Percentiles rank a stretch among this genome's conserved stretches.
Conservation (phyloP, 2,888 invertebrate genomes). For the Unio delphinus region DNA sequence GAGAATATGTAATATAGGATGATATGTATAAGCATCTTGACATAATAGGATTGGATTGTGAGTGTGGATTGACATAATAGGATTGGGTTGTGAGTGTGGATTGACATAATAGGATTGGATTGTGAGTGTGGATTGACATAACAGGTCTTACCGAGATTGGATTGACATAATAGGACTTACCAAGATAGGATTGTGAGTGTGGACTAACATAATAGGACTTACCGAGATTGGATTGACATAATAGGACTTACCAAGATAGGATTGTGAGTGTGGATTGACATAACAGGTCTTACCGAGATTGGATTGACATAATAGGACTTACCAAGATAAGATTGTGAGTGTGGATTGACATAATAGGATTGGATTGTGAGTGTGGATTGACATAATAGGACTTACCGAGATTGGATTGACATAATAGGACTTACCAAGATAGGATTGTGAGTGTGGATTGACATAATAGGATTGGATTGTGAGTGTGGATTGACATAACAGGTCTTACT, state of each 20-base stretch:
- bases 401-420: not conserved
- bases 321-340: conserved; percentile 83
- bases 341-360: conserved; percentile 89
- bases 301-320: conserved; percentile 10
- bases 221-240: not conserved
- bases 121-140: conserved; percentile 90
- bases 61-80: conserved; percentile 90
- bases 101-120: conserved; percentile 75
- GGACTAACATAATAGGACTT: conserved; percentile 85
- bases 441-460: conserved; percentile 90
- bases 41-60: conserved; percentile 76
- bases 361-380: conserved; percentile 88
- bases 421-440: conserved; percentile 81
- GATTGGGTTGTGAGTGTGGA: too few relatives aligned
- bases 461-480: conserved; percentile 85
- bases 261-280: conserved; percentile 89
- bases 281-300: conserved; percentile 83
- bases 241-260: conserved; percentile 78
- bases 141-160: conserved; percentile 80
- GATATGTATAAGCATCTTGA: not conserved
- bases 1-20: too few relatives aligned
- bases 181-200: conserved; percentile 83
- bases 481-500: conserved; percentile 91
- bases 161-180: conserved; percentile 63
- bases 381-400: conserved; percentile 77